Evolutionary conservation across 92 coral and sea anemone species (phyloP).

Genomic region (Phymanthus crucifer): DNA sequence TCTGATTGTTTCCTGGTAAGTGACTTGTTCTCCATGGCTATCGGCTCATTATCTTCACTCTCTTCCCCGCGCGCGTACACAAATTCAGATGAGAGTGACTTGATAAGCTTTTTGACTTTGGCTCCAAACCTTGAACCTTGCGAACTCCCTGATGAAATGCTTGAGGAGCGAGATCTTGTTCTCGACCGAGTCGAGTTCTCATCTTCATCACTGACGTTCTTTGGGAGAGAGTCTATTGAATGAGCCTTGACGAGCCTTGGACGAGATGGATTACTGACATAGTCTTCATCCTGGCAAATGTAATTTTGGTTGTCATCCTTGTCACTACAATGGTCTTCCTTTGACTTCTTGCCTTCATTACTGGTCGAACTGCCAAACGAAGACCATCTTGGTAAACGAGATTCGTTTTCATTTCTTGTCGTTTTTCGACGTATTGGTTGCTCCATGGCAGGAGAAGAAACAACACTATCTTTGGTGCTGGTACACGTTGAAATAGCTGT

Average conservation of each 20-base stretch:
- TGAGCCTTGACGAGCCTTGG: constrained; percentile 34
- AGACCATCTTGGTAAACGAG: neutral
- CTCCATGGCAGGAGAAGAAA: neutral
- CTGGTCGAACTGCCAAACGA: neutral
- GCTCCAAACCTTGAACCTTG: constrained; percentile 35
- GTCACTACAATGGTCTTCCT: neutral
- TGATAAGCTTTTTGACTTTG: constrained; percentile 18
- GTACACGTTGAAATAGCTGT: neutral
- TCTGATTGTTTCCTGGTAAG: constrained; percentile 20
- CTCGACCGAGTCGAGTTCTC: neutral
- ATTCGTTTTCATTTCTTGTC: constrained; percentile 7
- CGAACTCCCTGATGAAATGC: constrained; percentile 54
- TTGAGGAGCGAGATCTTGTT: constrained; percentile 26
- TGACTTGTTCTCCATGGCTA: constrained; percentile 69
- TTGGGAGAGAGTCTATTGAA: constrained; percentile 41
- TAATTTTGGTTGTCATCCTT: constrained; percentile 4
- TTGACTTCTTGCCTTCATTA: constrained; percentile 5
- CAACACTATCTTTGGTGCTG: neutral
- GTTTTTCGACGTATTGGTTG: neutral
- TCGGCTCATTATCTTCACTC: constrained; percentile 73
- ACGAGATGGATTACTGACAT: neutral
- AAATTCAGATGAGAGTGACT: constrained; percentile 33
- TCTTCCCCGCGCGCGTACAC: constrained; percentile 57
- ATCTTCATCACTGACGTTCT: neutral
- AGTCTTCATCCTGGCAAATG: neutral